A percentile compares a stretch with the other conserved stretches of the same genome.
These are phyloP conservation scores for Ranitomeya variabilis DNA, from an alignment of 2,113 vertebrate species.

Conservation along the genomic window DNA sequence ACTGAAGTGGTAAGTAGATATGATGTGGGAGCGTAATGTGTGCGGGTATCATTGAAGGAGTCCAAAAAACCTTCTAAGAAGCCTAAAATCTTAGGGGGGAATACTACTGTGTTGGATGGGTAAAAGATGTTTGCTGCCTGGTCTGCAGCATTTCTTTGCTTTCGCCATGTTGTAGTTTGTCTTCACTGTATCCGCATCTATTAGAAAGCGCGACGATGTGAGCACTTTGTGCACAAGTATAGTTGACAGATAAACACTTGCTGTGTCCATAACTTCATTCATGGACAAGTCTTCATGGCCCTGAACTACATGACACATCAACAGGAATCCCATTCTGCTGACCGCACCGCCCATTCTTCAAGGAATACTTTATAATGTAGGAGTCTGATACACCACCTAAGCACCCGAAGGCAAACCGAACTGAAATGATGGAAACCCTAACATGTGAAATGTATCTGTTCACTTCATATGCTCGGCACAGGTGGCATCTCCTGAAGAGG, in stretches of 20 bases:
- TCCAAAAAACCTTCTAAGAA: background rate
- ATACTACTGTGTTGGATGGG: background rate
- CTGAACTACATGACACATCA: background rate
- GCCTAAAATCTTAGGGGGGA: background rate
- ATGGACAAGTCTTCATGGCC: background rate
- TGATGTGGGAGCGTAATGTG: background rate
- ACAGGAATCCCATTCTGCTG: background rate
- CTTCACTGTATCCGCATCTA: background rate
- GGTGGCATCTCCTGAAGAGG: constrained; percentile 23
- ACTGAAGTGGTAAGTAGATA: constrained; percentile 29
- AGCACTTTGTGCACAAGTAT: background rate
- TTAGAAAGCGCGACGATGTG: background rate
- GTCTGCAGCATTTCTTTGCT: background rate
- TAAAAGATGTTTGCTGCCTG: background rate
- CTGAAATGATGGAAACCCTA: constrained; percentile 37
- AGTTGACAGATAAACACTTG: background rate
- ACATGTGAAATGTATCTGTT: background rate
- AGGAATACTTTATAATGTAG: background rate
- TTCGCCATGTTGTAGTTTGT: background rate
- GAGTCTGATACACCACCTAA: background rate
- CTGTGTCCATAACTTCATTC: background rate
- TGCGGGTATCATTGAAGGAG: background rate
- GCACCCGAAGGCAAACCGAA: background rate
- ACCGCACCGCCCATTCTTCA: constrained; percentile 1
- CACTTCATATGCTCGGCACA: constrained; percentile 46